Base-by-base conservation (phyloP, 1,140 invertebrate species). In the Capitella teleta region DNA sequence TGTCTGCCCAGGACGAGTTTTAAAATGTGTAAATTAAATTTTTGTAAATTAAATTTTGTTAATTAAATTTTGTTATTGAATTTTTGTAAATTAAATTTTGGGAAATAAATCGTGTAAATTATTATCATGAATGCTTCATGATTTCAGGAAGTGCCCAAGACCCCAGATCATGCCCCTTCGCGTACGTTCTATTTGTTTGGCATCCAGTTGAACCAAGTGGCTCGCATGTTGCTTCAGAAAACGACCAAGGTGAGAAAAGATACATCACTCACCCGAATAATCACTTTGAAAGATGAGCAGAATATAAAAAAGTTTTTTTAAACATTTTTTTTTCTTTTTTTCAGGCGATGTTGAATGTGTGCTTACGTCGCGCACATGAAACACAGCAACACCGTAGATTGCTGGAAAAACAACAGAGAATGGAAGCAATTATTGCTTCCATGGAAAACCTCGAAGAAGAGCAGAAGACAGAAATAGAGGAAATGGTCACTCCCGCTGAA, bases 351-450 rank as follows among this genome's bases (percentile, higher is more conserved):
- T 84, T 81, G 64, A 87, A 88, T 72, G 74, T 76, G 24, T 75
- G 82, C 52, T 74, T 74, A 2, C 75, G 80, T 42, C 77, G 78
- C 36, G 77, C 78, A 37, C 74, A 79, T 60, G 80, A 84, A 62
- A 75, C 74, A 26, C 66, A 59, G 6, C 71, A 75, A 46, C 82
- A 87, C 66, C 67, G 67, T 59, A 76, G 86, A 26, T 77, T 91
- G 50, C 80, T 90, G 44, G 87, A 89, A 57, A 91, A 91, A 70
- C 81, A 86, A 54, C 80, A 87, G 54, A 76, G 85, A 57, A 79
- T 91, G 48, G 83, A 88, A 57, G 82, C 81, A 24, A 81, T 92
- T 38, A 78, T 83, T 37, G 78, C 81, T 55, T 80, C 80, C 48
- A 79, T 91, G 68, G 80, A 80, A 57, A 78, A 82, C 58, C 78